phyloP scores from a whole-genome alignment of 35 echinoderm and acorn worm species.

The Amphiura filiformis region DNA sequence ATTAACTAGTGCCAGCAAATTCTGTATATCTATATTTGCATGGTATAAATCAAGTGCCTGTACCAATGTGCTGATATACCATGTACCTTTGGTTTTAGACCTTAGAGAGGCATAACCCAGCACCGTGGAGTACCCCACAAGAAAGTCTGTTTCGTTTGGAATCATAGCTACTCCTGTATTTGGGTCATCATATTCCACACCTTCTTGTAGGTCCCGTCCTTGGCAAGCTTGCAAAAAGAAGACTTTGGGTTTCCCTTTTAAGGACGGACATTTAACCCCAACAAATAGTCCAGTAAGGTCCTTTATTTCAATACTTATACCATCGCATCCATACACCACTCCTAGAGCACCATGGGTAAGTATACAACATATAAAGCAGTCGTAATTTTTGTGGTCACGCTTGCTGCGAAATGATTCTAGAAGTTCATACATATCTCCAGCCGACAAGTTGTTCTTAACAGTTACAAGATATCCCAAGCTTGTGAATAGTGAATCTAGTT shows the following conservation, averaged over 20 bases:
- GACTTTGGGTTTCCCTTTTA: background rate
- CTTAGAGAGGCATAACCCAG: background rate
- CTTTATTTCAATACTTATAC: background rate
- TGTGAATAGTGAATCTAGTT: background rate
- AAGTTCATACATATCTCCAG: background rate
- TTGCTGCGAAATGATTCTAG: background rate
- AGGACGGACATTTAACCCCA: background rate
- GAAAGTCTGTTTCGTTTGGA: background rate
- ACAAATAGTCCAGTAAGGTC: background rate
- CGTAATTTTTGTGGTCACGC: background rate
- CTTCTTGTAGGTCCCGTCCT: background rate
- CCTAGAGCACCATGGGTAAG: slow-evolving; percentile 11
- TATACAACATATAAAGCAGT: background rate
- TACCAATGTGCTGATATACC: background rate
- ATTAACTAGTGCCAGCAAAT: background rate
- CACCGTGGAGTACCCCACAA: background rate
- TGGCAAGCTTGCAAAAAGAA: background rate
- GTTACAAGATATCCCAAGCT: background rate
- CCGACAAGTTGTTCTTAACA: background rate
- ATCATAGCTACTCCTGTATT: background rate
- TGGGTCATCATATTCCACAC: background rate
- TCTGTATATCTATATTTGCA: background rate
- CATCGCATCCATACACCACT: slow-evolving; percentile 12
- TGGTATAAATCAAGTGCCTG: background rate
- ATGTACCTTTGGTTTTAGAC: background rate